A percentile compares a stretch with the other conserved stretches of the same genome.
phyloP scores from a whole-genome alignment of 2,797 vertebrate species.

The Rhinogobio ventralis region DNA sequence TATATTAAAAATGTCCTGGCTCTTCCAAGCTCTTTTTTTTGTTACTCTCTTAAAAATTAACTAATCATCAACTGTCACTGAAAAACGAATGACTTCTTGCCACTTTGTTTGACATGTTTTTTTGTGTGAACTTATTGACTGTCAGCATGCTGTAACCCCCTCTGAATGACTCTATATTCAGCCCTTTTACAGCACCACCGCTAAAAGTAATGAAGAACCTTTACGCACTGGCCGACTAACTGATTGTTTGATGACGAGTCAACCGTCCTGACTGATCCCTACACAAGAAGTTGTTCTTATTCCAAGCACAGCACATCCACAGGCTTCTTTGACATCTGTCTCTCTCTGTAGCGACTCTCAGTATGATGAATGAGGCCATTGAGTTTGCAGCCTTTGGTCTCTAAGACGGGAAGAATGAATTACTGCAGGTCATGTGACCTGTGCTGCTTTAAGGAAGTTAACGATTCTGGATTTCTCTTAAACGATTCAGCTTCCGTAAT shows the following conservation, averaged over 20 bases:
- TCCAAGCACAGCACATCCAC: slow-evolving; percentile 2
- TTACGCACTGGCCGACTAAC: not conserved
- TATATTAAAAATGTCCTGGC: too few relatives aligned
- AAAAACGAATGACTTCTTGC: not conserved
- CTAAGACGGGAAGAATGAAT: slow-evolving; percentile 26
- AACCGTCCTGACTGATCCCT: slow-evolving; percentile 17
- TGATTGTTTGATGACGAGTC: not conserved
- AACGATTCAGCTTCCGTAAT: not conserved
- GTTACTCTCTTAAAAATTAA: too few relatives aligned
- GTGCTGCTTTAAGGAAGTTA: slow-evolving; percentile 26
- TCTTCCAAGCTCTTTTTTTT: too few relatives aligned
- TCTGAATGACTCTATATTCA: not conserved
- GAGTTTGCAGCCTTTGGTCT: slow-evolving; percentile 37
- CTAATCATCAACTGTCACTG: not conserved
- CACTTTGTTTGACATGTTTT: not conserved
- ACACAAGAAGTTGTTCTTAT: not conserved
- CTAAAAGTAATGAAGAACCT: not conserved
- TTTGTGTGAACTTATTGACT: not conserved
- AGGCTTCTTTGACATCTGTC: slow-evolving; percentile 22
- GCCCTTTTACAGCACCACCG: not conserved
- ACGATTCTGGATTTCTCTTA: not conserved
- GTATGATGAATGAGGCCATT: slow-evolving; percentile 58
- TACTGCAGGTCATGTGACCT: slow-evolving; percentile 42
- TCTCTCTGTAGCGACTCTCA: slow-evolving; percentile 22
- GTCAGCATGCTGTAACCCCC: not conserved